phyloP scores from a whole-genome alignment of 2,113 vertebrate species.

The Anser cygnoides region DNA sequence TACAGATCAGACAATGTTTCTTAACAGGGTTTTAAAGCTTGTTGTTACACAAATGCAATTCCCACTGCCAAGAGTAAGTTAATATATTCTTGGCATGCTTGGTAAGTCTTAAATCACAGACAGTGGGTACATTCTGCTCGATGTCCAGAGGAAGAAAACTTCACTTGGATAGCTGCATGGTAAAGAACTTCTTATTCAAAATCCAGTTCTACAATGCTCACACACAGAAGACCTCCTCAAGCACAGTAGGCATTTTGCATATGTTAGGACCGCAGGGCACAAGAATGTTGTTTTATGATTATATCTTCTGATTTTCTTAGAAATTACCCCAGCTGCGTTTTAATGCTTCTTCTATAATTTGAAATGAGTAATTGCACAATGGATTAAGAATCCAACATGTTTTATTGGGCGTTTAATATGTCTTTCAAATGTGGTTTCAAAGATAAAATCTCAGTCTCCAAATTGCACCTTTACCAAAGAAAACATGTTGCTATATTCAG shows the following conservation, averaged over 20 bases:
- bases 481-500: background rate
- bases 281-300: background rate
- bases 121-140: constrained; percentile 4
- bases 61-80: constrained; percentile 34
- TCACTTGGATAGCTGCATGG: background rate
- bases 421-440: background rate
- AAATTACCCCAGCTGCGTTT: constrained; percentile 45
- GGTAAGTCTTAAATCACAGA: constrained; percentile 22
- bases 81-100: constrained; percentile 36
- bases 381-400: background rate
- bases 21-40: constrained; percentile 19
- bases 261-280: background rate
- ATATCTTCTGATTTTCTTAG: constrained; percentile 28
- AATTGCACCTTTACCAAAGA: background rate
- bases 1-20: constrained; percentile 49
- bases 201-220: background rate
- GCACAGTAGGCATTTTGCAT: background rate
- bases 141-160: background rate
- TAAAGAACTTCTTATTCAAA: background rate
- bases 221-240: background rate
- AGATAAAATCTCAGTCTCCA: constrained; percentile 23
- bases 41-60: constrained; percentile 54
- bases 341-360: background rate
- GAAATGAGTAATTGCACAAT: constrained; percentile 21
- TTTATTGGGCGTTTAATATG: background rate